Evolutionary conservation across 2,888 invertebrate species (phyloP), one percentile per base, ranked within the genome.

Genomic region (Sinohyriopsis cumingii): DNA sequence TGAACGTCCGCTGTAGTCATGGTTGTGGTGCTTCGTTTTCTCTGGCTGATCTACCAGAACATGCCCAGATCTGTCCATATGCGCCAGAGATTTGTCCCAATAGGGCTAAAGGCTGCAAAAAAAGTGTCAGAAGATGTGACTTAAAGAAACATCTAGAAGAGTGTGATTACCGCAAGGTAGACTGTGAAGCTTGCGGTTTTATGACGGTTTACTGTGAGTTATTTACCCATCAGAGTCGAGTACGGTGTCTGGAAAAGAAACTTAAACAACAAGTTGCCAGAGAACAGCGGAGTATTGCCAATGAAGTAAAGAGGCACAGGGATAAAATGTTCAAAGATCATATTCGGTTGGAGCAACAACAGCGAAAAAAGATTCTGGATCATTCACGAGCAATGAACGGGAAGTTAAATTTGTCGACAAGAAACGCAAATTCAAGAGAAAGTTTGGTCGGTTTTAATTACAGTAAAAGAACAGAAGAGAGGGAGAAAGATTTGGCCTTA

Each of bases 181-280:
- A 76, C 54, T 85, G 85, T 68, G 85, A 85, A 61, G 85, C 84
- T 0, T 85, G 85, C 71, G 84, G 82, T 20, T 62, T 76, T 53
- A 65, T 66, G 18, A 82, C 81, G 19, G 59, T 83, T n/a, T 83
- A 78, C 69, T 62, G 73, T 25, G 82, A 85, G 45, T 68, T 85
- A 12, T 83, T 82, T 63, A 82, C 82, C 7, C 85, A 85, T 64
- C 85, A 84, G 71, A 84, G 79, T 71, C 67, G 79, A 25, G 80
- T 73, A 6, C 68, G 77, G 22, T 85, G 85, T 68, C 71, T 85
- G 61, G 84, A 83, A 70, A 78, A 79, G 68, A 82, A 82, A 68
- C 73, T 85, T 18, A 81, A 82, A 25, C 84, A 85, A 63, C 82
- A 84, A 65, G 74, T 85, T 20, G 81, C 80, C 19, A 67, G 79